Evolutionary conservation across 30 jellyfish, hydroid and myxozoan genomes (phyloP).

Genomic region (Hydractinia echinata): DNA sequence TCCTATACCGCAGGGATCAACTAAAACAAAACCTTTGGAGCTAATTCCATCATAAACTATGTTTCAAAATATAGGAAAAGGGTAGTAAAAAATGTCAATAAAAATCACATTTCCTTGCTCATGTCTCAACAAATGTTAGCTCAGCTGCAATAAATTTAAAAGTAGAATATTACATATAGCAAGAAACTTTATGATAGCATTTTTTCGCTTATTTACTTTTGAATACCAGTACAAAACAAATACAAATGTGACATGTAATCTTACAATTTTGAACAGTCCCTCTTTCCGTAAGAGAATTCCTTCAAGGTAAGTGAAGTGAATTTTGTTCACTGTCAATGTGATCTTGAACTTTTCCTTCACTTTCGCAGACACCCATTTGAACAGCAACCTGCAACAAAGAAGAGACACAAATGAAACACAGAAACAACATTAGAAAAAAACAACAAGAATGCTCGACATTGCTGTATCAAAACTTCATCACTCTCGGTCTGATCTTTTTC

Average conservation of each 20-base stretch:
- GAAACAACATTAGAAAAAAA: no score
- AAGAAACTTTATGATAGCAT: no score
- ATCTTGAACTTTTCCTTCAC: background rate
- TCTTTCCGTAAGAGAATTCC: slow-evolving; percentile 26
- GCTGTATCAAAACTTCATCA: background rate
- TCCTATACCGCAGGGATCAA: no score
- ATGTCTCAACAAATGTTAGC: no score
- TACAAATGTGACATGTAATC: background rate
- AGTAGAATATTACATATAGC: no score
- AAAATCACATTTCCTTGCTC: no score
- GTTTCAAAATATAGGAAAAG: no score
- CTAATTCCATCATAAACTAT: no score
- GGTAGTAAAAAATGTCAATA: no score
- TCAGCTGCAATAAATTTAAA: no score
- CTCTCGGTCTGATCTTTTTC: background rate
- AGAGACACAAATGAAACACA: background rate
- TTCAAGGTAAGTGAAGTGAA: background rate
- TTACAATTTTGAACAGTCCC: slow-evolving; percentile 28
- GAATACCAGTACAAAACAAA: slow-evolving; percentile 7
- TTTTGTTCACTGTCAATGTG: background rate
- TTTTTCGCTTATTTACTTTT: background rate
- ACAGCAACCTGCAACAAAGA: slow-evolving; percentile 3
- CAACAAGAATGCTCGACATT: background rate
- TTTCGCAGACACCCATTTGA: background rate
- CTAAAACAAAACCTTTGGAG: no score